Percentiles rank a stretch among this genome's conserved stretches.
Conservation (phyloP, 2,113 vertebrate species). For the Syngnathoides biaculeatus region DNA sequence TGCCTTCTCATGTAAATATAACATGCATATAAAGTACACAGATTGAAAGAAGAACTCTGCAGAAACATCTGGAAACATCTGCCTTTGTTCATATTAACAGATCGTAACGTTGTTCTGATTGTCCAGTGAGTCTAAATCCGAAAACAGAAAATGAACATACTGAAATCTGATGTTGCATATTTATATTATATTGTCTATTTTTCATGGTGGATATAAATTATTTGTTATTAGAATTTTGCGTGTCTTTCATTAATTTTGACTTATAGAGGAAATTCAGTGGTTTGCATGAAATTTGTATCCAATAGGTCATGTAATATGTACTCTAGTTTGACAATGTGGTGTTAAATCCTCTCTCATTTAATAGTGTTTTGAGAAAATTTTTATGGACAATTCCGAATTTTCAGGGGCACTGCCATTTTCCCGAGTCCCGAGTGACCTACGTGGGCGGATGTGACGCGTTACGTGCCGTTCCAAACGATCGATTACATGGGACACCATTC, state of each 20-base stretch:
- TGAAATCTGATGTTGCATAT: slow-evolving; percentile 36
- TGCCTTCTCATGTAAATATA: slow-evolving; percentile 33
- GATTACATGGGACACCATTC: no score
- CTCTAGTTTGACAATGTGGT: no score
- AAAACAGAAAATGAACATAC: slow-evolving; percentile 22
- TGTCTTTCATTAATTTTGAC: slow-evolving; percentile 11
- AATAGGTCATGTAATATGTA: no score
- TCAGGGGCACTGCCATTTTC: no score
- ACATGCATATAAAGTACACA: slow-evolving; percentile 2
- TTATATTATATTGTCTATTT: slow-evolving; percentile 66
- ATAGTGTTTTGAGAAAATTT: no score
- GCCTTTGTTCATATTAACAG: no score
- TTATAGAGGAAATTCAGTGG: background rate
- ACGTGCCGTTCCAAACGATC: no score
- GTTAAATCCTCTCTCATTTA: no score
- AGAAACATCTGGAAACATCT: slow-evolving; percentile 42
- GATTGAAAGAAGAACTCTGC: background rate
- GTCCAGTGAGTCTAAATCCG: slow-evolving; percentile 16
- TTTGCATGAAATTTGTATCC: no score
- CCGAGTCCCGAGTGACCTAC: no score
- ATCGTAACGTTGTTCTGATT: background rate
- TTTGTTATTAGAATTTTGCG: slow-evolving; percentile 58
- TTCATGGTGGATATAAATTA: slow-evolving; percentile 73
- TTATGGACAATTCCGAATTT: no score
- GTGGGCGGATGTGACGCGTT: no score